A percentile compares a stretch with the other conserved stretches of the same genome.
phyloP scores from a whole-genome alignment of 2,113 vertebrate species.

The Hoplias malabaricus region DNA sequence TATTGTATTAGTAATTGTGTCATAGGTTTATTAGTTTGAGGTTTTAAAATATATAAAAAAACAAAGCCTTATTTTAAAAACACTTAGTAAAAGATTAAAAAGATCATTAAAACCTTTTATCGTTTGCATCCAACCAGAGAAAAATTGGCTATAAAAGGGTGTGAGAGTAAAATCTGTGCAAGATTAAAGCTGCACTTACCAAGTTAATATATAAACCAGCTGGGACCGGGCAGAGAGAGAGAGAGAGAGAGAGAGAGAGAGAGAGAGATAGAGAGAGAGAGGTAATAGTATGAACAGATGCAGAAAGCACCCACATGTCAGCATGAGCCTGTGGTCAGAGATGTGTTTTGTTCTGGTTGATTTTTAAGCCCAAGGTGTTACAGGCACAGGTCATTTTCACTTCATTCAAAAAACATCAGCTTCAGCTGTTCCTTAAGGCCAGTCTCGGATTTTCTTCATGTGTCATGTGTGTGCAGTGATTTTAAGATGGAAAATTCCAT shows the following conservation, averaged over 20 bases:
- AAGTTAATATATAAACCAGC: slow-evolving; percentile 47
- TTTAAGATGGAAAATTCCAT: too few relatives aligned
- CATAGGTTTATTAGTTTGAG: too few relatives aligned
- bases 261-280: not conserved
- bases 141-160: not conserved
- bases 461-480: not conserved
- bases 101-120: too few relatives aligned
- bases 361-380: not conserved
- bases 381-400: not conserved
- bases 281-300: slow-evolving; percentile 5
- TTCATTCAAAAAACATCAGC: slow-evolving; percentile 10
- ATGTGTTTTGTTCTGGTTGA: not conserved
- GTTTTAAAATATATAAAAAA: too few relatives aligned
- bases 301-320: not conserved
- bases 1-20: too few relatives aligned
- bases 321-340: not conserved
- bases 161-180: not conserved
- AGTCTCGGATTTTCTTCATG: not conserved
- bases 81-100: too few relatives aligned
- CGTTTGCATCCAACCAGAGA: too few relatives aligned
- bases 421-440: slow-evolving; percentile 17
- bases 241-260: not conserved
- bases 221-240: not conserved
- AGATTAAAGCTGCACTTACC: slow-evolving; percentile 11
- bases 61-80: too few relatives aligned